Conservation (phyloP, 2,113 vertebrate genomes). For the Bufo bufo region DNA sequence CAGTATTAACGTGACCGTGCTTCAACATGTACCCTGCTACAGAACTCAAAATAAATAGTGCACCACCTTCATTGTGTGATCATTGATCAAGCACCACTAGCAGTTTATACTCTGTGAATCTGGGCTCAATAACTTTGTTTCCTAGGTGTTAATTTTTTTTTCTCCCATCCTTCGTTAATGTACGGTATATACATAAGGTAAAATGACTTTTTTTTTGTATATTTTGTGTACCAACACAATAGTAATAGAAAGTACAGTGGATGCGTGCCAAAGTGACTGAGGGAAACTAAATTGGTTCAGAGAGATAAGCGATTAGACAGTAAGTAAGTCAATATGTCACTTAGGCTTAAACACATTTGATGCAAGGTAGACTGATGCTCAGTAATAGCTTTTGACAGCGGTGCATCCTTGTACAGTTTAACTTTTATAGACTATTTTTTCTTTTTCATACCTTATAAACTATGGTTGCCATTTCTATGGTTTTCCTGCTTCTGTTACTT, state of each 20-base stretch:
- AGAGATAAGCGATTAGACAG: slow-evolving; percentile 45
- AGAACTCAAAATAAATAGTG: too few species aligned
- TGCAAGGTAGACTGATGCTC: slow-evolving; percentile 30
- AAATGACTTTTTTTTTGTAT: background rate
- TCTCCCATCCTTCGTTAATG: too few species aligned
- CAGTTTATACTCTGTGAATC: too few species aligned
- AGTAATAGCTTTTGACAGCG: slow-evolving; percentile 49
- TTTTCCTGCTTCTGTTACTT: background rate
- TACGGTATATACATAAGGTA: too few species aligned
- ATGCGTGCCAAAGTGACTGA: background rate
- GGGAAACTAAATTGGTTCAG: slow-evolving; percentile 22
- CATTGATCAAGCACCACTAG: too few species aligned
- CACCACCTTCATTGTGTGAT: too few species aligned
- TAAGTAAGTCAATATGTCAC: slow-evolving; percentile 48
- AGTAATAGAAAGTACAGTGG: background rate
- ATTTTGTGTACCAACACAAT: background rate
- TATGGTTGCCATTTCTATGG: background rate
- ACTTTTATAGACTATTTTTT: background rate
- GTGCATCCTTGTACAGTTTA: slow-evolving; percentile 23
- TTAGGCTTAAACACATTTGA: slow-evolving; percentile 50
- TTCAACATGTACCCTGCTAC: too few species aligned
- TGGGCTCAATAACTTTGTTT: too few species aligned
- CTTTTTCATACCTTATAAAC: background rate
- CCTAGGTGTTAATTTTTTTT: too few species aligned
- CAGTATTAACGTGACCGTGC: too few species aligned